Base-by-base conservation (phyloP, 1,140 invertebrate species). In the Trachymyrmex septentrionalis region DNA sequence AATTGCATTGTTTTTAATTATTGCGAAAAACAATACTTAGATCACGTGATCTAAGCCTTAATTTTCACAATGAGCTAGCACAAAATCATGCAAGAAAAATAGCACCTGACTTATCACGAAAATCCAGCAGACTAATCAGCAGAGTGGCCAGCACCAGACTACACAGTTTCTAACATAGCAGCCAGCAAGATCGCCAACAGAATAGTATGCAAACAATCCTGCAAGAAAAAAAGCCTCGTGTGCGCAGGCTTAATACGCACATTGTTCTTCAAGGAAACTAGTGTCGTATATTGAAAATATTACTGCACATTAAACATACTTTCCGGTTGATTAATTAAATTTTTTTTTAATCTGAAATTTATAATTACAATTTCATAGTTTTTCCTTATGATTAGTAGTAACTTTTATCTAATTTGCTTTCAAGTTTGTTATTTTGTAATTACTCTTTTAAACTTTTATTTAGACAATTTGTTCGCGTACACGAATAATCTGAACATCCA, bases 401-500 rank as follows among this genome's bases (percentile, higher is more conserved):
- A 50, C 14, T 80, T 80, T n/a, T 81, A 55, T 19, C 2, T 21
- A 71, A 16, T 30, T 82, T 73, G 9, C 19, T 38, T 75, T 59
- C 6, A 14, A 82, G 19, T 16, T 38, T 38, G 10, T 44, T 9
- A 44, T 44, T 44, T 44, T 44, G 10, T 44, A 44, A 44, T 44
- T 44, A 44, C 10, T 44, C 10, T 10, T 44, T 44, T 44, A 44
- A 44, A 61, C 24, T 21, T 84, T 10, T 48, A 7, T 48, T 73
- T 24, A 30, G 24, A 21, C 12, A 48, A 72, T 75, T 73, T 27
- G n/a, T n/a, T 63, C 27, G 3, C 53, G 2, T 21, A 21, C 34
- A 59, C 34, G 14, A 30, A 38, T 50, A 50, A 24, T 5, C 0
- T 38, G 1, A 80, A 24, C 27, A 67, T 48, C 9, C 34, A 4